Evolutionary conservation across 2,113 vertebrate species (phyloP).

Genomic region (Chiloscyllium plagiosum): DNA sequence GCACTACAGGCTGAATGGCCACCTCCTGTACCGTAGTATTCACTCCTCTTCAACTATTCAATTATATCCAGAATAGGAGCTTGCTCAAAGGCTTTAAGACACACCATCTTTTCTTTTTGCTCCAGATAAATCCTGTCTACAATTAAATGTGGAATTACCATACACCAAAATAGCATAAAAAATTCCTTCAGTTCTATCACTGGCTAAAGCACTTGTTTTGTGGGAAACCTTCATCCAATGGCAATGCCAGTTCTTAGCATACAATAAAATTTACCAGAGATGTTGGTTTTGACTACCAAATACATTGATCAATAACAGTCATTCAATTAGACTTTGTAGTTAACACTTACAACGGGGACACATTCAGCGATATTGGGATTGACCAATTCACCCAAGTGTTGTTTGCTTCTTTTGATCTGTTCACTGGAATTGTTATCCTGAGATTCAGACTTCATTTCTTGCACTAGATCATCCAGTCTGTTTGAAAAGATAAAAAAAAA

Average conservation of each 20-base stretch:
- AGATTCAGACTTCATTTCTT: slow-evolving; percentile 61
- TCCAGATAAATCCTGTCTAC: neutral
- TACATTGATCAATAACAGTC: neutral
- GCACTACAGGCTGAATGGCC: no score
- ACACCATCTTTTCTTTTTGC: neutral
- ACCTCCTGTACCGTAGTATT: neutral
- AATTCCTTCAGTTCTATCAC: neutral
- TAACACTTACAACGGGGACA: slow-evolving; percentile 70
- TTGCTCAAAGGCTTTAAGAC: neutral
- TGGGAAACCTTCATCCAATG: neutral
- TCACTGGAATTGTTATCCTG: slow-evolving; percentile 47
- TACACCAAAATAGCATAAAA: neutral
- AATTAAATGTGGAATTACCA: neutral
- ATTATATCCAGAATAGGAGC: neutral
- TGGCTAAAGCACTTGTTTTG: neutral
- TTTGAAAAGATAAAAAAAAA: slow-evolving; percentile 36
- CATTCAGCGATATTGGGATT: slow-evolving; percentile 77
- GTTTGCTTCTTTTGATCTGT: slow-evolving; percentile 41
- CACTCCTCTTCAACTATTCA: neutral
- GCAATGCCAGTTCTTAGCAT: neutral
- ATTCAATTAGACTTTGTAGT: neutral
- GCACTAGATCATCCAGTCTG: slow-evolving; percentile 81
- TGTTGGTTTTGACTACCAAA: neutral
- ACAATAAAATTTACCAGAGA: neutral
- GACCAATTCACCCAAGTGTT: slow-evolving; percentile 63